A percentile compares a stretch with the other conserved stretches of the same genome.
Conservation (phyloP, 2,888 invertebrate species). For the Yponomeuta plumbellus region DNA sequence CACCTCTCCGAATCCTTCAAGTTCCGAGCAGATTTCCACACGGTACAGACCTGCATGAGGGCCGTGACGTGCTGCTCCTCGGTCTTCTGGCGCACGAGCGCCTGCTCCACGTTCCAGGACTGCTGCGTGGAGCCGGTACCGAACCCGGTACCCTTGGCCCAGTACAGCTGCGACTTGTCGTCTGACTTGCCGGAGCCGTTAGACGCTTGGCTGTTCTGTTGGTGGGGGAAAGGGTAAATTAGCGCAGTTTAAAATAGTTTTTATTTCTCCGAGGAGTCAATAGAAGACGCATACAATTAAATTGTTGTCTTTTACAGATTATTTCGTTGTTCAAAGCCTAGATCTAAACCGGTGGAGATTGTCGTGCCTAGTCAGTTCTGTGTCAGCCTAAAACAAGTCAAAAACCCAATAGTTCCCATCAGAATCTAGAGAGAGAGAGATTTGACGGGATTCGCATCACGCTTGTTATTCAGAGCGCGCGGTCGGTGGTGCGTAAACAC, state of each 20-base stretch:
- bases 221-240: background rate
- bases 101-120: slow-evolving; percentile 97
- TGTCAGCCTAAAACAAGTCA: too few relatives aligned
- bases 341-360: too few relatives aligned
- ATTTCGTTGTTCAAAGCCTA: too few relatives aligned
- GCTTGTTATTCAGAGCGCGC: slow-evolving; percentile 63
- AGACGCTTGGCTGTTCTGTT: slow-evolving; percentile 61
- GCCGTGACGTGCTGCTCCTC: slow-evolving; percentile 97
- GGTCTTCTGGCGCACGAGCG: slow-evolving; percentile 89
- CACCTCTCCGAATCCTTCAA: background rate
- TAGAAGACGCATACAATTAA: too few relatives aligned
- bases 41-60: slow-evolving; percentile 74
- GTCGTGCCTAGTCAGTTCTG: too few relatives aligned
- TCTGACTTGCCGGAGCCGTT: slow-evolving; percentile 75
- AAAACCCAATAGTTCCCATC: too few relatives aligned
- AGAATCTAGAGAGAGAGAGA: too few relatives aligned
- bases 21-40: background rate
- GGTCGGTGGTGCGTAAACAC: too few relatives aligned
- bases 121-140: slow-evolving; percentile 97
- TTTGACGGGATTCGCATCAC: too few relatives aligned
- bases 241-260: background rate
- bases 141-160: slow-evolving; percentile 98
- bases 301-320: too few relatives aligned
- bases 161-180: slow-evolving; percentile 88
- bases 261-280: too few relatives aligned